Conservation (phyloP, 2,797 vertebrate genomes). For the Rhincodon typus region DNA sequence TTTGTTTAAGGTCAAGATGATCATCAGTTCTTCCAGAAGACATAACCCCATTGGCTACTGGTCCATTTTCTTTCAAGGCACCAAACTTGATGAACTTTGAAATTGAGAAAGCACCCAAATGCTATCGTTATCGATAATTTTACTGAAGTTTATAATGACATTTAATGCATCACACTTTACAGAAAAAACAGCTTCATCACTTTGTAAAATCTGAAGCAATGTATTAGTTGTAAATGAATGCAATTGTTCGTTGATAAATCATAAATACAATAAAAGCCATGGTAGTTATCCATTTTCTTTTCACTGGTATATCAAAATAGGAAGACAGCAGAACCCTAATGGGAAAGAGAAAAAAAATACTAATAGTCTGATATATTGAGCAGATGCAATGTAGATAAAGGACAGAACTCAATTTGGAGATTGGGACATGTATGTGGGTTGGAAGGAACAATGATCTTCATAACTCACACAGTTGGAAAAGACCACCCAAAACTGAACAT, state of each 20-base stretch:
- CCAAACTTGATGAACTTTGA: background rate
- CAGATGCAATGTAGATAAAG: background rate
- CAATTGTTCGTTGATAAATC: background rate
- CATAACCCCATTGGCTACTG: background rate
- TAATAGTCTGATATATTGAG: background rate
- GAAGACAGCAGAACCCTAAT: background rate
- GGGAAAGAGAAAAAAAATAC: background rate
- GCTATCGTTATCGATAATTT: background rate
- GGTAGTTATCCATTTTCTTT: background rate
- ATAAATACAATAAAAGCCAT: background rate
- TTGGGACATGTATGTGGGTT: background rate
- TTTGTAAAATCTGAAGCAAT: background rate
- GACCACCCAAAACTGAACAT: slow-evolving; percentile 8
- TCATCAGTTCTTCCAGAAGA: background rate
- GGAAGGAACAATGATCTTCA: background rate
- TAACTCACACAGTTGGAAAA: background rate
- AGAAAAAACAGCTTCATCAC: background rate
- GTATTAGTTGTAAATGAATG: background rate
- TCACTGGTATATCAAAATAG: background rate
- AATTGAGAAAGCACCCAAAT: background rate
- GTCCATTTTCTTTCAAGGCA: background rate
- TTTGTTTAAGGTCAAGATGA: background rate
- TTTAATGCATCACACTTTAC: background rate
- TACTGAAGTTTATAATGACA: background rate
- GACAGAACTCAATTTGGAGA: background rate